phyloP scores from a whole-genome alignment of 2,797 vertebrate species.

The Eidolon dupreanum region DNA sequence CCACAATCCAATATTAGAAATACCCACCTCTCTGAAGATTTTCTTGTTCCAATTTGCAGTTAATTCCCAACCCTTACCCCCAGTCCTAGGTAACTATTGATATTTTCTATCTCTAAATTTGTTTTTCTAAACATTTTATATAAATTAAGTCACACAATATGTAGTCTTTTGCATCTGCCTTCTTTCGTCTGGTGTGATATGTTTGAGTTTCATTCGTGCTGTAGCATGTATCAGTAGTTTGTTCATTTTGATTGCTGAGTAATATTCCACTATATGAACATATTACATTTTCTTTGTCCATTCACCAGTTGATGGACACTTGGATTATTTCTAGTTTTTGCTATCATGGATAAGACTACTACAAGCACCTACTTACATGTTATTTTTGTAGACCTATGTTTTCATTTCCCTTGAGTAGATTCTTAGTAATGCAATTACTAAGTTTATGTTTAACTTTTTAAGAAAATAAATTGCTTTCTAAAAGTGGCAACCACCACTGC shows the following conservation, averaged over 20 bases:
- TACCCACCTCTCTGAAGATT: background rate
- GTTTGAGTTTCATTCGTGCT: background rate
- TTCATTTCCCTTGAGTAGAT: background rate
- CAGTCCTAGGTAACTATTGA: background rate
- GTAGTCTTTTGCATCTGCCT: background rate
- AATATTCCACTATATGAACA: background rate
- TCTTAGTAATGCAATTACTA: background rate
- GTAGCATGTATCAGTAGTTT: background rate
- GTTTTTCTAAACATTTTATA: background rate
- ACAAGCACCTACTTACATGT: background rate
- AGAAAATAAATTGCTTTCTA: background rate
- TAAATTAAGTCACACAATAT: background rate
- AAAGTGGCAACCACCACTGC: background rate
- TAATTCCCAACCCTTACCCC: background rate
- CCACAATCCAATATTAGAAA: background rate
- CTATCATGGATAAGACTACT: background rate
- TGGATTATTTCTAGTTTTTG: background rate
- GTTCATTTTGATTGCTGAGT: background rate
- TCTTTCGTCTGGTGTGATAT: background rate
- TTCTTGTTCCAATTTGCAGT: background rate
- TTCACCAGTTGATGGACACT: background rate
- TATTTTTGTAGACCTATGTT: background rate
- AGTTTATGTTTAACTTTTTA: background rate
- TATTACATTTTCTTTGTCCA: background rate
- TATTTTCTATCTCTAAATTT: slow-evolving; percentile 17